Base-by-base conservation (phyloP, 2,888 invertebrate genomes). In the Lucinisca nassula region DNA sequence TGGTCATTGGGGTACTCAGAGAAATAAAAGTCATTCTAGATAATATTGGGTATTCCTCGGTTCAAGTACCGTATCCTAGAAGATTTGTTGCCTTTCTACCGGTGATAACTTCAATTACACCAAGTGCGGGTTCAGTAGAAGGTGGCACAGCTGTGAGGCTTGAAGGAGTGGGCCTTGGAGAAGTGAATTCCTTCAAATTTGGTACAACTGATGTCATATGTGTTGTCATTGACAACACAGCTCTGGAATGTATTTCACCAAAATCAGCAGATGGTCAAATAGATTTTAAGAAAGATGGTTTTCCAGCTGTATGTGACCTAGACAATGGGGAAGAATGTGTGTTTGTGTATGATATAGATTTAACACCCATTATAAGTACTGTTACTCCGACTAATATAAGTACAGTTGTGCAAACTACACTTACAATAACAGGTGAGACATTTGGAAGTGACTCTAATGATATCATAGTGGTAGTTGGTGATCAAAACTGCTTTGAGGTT, bases 381-480 rank as follows among this genome's bases (percentile, higher is more conserved):
- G 84, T 92, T 0, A 61, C 77, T 1, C 93, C 92, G 12, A 51
- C 70, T 1, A 51, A 51, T 24, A 79, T 93, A 0, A 76, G 79
- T 67, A 89, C 85, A 10, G 45, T 80, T 0, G 67, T 4, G 17
- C 35, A 10, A 35, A 89, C 88, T 21, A 79, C 79, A 1, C 58
- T 93, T 24, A 91, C 87, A 3, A 67, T 94, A 1, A 75, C 85
- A 24, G 94, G 93, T 6, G 84, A 81, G 17, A 80, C 79, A 8
- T 90, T 94, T 55, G 90, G 87, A 10, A 58, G 79, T 2, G 73
- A 74, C 0, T 14, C 78, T 1, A n/a, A 51, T 4, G 80, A 88
- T 4, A 83, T 91, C 12, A 72, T 49, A 0, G 93, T 95, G 0
- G 80, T 24, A 1, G 80, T 95, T n/a, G 95, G 92, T 21, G 92